phyloP scores from a whole-genome alignment of 2,888 invertebrate species.

The Unio delphinus region DNA sequence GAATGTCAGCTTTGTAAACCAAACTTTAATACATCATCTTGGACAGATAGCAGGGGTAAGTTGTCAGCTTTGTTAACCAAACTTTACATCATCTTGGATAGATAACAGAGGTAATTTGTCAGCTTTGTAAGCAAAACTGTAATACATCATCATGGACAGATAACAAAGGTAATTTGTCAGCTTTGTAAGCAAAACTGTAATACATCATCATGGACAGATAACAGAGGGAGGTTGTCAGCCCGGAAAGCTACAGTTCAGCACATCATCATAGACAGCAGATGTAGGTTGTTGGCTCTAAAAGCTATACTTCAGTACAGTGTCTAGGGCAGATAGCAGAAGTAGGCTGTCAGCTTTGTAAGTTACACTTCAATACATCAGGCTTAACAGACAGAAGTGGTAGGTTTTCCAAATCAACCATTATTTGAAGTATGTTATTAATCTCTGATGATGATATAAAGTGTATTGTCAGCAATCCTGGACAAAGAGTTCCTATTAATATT shows the following conservation, averaged over 20 bases:
- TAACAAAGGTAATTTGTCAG: conserved; percentile 37
- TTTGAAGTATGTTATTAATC: no score
- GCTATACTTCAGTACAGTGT: conserved; percentile 16
- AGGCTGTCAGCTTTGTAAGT: conserved; percentile 40
- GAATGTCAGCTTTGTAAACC: conserved; percentile 43
- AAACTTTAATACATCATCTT: conserved; percentile 16
- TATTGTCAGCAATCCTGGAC: no score
- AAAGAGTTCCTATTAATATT: no score
- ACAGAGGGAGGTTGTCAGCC: conserved; percentile 35
- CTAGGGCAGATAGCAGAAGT: conserved; percentile 38
- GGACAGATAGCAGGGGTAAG: conserved; percentile 37
- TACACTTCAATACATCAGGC: conserved; percentile 26
- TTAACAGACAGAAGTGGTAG: neutral
- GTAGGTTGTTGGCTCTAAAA: conserved; percentile 42
- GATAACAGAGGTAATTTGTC: conserved; percentile 34
- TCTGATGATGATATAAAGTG: no score
- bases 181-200: conserved; percentile 35
- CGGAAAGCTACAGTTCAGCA: conserved; percentile 33
- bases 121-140: conserved; percentile 35
- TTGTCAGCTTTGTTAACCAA: conserved; percentile 44
- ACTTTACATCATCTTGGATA: conserved; percentile 29
- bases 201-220: conserved; percentile 32
- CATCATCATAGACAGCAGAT: conserved; percentile 18
- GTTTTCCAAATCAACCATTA: no score
- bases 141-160: conserved; percentile 31